Conservation (phyloP, 2,797 vertebrate genomes). For the Aratinga solstitialis region DNA sequence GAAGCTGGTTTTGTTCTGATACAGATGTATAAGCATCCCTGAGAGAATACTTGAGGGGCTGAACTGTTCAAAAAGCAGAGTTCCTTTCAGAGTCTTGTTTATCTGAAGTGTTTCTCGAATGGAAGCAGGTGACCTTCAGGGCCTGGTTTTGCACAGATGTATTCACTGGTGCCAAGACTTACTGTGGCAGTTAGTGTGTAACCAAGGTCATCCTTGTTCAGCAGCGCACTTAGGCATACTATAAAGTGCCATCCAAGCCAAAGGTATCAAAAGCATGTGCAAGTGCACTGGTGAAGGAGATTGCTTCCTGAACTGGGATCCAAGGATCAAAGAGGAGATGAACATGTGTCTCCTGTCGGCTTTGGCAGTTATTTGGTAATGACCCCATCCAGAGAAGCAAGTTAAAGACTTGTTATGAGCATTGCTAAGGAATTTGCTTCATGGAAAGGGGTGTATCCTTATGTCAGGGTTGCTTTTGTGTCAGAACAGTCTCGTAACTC, state of each 20-base stretch:
- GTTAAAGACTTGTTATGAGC: background rate
- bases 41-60: background rate
- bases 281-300: background rate
- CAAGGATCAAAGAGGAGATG: background rate
- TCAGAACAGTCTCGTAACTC: background rate
- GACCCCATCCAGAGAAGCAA: background rate
- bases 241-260: background rate
- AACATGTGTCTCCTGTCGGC: background rate
- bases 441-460: background rate
- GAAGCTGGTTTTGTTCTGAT: background rate
- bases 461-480: background rate
- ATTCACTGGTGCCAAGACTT: background rate
- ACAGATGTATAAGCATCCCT: fast-evolving
- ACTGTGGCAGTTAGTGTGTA: fast-evolving
- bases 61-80: background rate
- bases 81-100: background rate
- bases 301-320: background rate
- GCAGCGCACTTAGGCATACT: fast-evolving
- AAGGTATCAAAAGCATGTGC: background rate
- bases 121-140: background rate
- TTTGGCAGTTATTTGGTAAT: background rate
- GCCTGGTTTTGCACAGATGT: background rate
- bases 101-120: background rate
- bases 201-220: background rate
- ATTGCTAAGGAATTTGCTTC: background rate